Conservation (phyloP, 2,888 invertebrate species). For the Pyrgus malvae region DNA sequence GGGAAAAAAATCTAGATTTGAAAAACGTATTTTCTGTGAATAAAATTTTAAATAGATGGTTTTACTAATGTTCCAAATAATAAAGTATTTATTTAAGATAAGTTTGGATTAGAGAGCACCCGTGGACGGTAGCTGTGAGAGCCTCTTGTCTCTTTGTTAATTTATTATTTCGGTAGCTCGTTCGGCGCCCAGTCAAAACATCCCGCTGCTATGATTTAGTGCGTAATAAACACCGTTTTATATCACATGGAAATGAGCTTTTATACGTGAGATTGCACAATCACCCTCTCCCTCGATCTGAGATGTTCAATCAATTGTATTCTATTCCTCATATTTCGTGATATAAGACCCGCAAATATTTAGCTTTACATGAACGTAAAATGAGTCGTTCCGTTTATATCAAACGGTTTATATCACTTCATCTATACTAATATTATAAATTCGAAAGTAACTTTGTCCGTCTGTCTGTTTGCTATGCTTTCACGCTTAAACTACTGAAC, state of each 20-base stretch:
- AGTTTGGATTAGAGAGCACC: conserved; percentile 67
- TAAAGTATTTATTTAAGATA: neutral
- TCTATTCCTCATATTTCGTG: neutral
- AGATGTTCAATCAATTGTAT: neutral
- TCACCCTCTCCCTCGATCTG: conserved; percentile 38
- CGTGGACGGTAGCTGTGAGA: conserved; percentile 62
- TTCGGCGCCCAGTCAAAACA: conserved; percentile 72
- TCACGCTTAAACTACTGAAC: too few species aligned
- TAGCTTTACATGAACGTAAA: too few species aligned
- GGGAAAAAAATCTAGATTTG: too few species aligned
- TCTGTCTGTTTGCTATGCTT: too few species aligned
- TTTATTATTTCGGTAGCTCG: conserved; percentile 77
- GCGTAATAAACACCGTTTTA: conserved; percentile 72
- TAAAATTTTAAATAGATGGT: neutral
- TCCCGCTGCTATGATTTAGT: conserved; percentile 75
- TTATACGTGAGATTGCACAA: conserved; percentile 71
- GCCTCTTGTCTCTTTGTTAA: conserved; percentile 69
- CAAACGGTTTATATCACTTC: too few species aligned
- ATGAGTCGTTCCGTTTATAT: too few species aligned
- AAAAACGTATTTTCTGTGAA: too few species aligned
- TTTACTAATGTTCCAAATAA: too few species aligned
- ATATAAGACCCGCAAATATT: too few species aligned
- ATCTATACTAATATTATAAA: too few species aligned
- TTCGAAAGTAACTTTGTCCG: too few species aligned
- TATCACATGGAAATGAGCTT: conserved; percentile 77